phyloP scores from a whole-genome alignment of 2,888 invertebrate genomes.

The Tachystola acroxantha region DNA sequence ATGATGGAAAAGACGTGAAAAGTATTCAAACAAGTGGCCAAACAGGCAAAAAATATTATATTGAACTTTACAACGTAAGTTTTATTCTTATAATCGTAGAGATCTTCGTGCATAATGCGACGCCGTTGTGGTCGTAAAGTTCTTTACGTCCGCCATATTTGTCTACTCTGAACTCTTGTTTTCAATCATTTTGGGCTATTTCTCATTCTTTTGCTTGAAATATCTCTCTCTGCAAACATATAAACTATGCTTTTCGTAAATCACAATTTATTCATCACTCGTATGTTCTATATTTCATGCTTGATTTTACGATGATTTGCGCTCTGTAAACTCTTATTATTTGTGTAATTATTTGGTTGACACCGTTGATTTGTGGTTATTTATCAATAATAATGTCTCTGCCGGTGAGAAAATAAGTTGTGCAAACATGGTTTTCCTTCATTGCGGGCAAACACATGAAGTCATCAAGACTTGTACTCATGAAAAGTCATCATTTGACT shows the following conservation, averaged over 20 bases:
- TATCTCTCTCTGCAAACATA: constrained; percentile 7
- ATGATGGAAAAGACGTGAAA: constrained; percentile 77
- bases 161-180: constrained; percentile 65
- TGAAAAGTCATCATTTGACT: constrained; percentile 16
- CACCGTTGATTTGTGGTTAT: not conserved
- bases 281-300: not conserved
- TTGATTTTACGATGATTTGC: constrained; percentile 12
- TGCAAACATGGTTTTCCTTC: not conserved
- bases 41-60: constrained; percentile 70
- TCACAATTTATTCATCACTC: constrained; percentile 7
- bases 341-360: constrained; percentile 15
- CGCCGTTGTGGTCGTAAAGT: constrained; percentile 66
- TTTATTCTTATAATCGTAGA: constrained; percentile 35
- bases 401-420: not conserved
- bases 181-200: constrained; percentile 46
- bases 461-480: constrained; percentile 8
- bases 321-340: constrained; percentile 9
- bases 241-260: constrained; percentile 15
- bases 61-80: constrained; percentile 74
- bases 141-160: constrained; percentile 75
- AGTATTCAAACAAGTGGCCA: constrained; percentile 65
- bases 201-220: constrained; percentile 17
- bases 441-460: constrained; percentile 1
- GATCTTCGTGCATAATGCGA: constrained; percentile 38
- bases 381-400: not conserved